Base-by-base conservation (phyloP, 2,113 vertebrate genomes). In the Hyperoodon ampullatus region DNA sequence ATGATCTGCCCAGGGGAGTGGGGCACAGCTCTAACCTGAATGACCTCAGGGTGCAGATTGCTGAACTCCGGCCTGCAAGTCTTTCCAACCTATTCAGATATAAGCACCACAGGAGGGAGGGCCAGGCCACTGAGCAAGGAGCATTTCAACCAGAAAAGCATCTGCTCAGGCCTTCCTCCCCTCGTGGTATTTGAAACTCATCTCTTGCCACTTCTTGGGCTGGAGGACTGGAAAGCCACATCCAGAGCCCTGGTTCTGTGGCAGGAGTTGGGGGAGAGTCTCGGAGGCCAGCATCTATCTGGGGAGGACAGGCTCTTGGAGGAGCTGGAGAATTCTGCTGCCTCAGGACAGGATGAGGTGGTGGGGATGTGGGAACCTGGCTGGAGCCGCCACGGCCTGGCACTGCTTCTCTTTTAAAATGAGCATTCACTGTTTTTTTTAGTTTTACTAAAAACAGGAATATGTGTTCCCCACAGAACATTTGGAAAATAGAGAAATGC, bases 401-500 rank as follows among this genome's bases (percentile, higher is more conserved):
- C 65, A 39, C 4, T 0, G 75, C 81, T 92, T 21, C 63, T 85
- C 88, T 71, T 93, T 66, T 9, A 19, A 89, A 87, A 87, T 3
- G 93, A 90, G 85, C 81, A 86, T 86, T 61, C 10, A 12, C 93
- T 63, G 30, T 21, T 21, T 26, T 66, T 93, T 96, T 77, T 47
- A 28, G 55, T 87, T 97, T 87, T 75, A 89, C 92, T 94, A 72
- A 92, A 87, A 95, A 74, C 71, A 96, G 83, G 47, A 82, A 71
- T 81, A 61, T 61, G 63, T 78, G 78, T 70, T 80, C 83, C 39
- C 28, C 24, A 39, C 35, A 65, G 96, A 83, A 97, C 58, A 89
- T 97, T 88, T 92, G 58, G 71, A 91, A 96, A 93, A 95, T 39
- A 74, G 72, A 83, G 77, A 88, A 94, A 93, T 74, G 71, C 91